phyloP scores from a whole-genome alignment of 2,113 vertebrate genomes.

The Notothenia rossii region DNA sequence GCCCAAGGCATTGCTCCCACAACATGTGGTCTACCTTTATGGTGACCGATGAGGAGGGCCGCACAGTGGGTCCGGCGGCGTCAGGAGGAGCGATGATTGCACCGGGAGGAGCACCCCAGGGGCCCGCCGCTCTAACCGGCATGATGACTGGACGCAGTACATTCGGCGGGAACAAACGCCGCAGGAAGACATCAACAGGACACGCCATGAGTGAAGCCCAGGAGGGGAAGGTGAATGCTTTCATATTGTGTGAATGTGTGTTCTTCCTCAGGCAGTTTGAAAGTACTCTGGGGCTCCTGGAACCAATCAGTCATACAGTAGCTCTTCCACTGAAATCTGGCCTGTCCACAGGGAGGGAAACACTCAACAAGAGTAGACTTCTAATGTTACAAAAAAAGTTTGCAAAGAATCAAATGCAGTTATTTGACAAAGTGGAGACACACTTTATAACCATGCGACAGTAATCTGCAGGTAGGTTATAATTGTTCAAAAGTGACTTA shows the following conservation, averaged over 20 bases:
- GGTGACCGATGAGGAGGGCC: conserved; percentile 85
- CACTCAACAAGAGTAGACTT: background rate
- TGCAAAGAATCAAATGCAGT: background rate
- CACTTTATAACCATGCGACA: background rate
- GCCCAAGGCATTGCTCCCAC: background rate
- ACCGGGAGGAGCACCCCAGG: conserved; percentile 38
- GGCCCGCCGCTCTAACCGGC: conserved; percentile 46
- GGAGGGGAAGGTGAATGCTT: conserved; percentile 82
- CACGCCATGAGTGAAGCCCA: conserved; percentile 81
- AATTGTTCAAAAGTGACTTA: background rate
- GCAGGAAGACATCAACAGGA: conserved; percentile 55
- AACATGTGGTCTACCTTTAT: conserved; percentile 91
- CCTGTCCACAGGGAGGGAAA: background rate
- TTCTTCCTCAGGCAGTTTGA: background rate
- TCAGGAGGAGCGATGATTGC: conserved; percentile 11
- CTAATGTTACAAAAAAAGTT: conserved; percentile 1
- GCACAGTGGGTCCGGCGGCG: conserved; percentile 10
- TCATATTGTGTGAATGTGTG: background rate
- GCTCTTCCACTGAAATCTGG: background rate
- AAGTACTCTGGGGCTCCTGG: background rate
- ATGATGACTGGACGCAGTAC: conserved; percentile 68
- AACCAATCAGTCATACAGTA: background rate
- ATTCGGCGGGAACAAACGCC: conserved; percentile 73
- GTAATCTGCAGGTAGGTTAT: background rate
- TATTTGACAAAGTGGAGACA: background rate